Evolutionary conservation across 2,113 vertebrate species (phyloP).

Genomic region (Strigops habroptila): DNA sequence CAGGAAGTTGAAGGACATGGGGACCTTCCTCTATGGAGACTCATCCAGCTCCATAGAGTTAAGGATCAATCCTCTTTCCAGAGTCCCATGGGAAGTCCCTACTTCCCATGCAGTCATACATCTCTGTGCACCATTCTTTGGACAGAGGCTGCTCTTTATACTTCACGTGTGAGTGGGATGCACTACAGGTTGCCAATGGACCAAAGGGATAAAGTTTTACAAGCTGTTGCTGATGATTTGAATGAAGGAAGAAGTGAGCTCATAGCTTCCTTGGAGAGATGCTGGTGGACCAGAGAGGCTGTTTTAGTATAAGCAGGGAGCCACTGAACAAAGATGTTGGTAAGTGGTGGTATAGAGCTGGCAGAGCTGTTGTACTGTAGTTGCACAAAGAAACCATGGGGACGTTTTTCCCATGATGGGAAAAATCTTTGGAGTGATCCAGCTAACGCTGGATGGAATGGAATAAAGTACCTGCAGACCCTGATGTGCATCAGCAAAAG

Average conservation of each 20-base stretch:
- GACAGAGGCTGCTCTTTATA: background rate
- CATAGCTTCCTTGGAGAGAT: background rate
- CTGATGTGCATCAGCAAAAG: background rate
- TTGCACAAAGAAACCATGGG: background rate
- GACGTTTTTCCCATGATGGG: background rate
- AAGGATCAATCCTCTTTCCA: background rate
- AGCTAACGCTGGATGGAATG: background rate
- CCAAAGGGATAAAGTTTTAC: background rate
- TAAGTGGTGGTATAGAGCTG: background rate
- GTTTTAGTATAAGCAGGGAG: background rate
- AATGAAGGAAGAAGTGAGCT: background rate
- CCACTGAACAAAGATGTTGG: background rate
- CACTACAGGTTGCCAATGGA: background rate
- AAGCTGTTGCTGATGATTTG: background rate
- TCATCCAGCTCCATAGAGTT: background rate
- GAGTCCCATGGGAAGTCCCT: background rate
- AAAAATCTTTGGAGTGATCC: background rate
- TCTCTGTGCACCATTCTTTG: background rate
- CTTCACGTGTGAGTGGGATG: background rate
- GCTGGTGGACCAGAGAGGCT: background rate
- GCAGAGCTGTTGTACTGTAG: background rate
- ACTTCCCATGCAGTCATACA: accelerated
- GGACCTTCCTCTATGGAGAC: background rate
- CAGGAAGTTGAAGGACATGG: accelerated
- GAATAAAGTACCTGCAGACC: background rate